Conservation (phyloP, 2,888 invertebrate genomes). For the Pollenia amentaria region DNA sequence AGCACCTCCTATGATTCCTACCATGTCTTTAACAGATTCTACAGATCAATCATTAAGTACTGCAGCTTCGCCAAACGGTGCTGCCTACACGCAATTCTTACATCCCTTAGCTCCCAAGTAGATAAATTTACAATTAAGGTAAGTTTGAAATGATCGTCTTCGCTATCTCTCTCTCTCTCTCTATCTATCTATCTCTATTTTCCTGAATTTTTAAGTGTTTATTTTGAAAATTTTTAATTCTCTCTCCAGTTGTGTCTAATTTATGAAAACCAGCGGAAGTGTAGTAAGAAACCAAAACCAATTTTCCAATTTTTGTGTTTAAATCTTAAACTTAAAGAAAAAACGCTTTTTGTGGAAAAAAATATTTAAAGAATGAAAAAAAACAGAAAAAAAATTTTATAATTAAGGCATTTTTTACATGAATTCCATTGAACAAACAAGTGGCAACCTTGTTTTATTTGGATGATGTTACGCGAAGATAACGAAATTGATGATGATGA, state of each 20-base stretch:
- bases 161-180: neutral
- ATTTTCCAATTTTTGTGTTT: conserved; percentile 64
- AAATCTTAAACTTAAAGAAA: conserved; percentile 58
- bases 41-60: conserved; percentile 91
- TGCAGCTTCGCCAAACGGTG: conserved; percentile 93
- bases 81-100: conserved; percentile 93
- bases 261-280: conserved; percentile 49
- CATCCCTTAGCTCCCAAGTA: conserved; percentile 89
- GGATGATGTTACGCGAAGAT: conserved; percentile 36
- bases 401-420: conserved; percentile 69
- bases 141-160: conserved; percentile 26
- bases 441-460: conserved; percentile 63
- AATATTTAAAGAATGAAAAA: conserved; percentile 27
- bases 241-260: conserved; percentile 53
- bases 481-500: conserved; percentile 14
- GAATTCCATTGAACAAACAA: conserved; percentile 59
- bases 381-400: conserved; percentile 48
- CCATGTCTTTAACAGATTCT: conserved; percentile 91
- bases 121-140: conserved; percentile 77
- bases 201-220: neutral
- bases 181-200: neutral
- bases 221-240: neutral
- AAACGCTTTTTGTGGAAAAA: conserved; percentile 66
- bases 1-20: conserved; percentile 92
- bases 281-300: conserved; percentile 69